Evolutionary conservation across 2,888 invertebrate species (phyloP), one percentile per base, ranked within the genome.

Genomic region (Leptinotarsa haldemani): DNA sequence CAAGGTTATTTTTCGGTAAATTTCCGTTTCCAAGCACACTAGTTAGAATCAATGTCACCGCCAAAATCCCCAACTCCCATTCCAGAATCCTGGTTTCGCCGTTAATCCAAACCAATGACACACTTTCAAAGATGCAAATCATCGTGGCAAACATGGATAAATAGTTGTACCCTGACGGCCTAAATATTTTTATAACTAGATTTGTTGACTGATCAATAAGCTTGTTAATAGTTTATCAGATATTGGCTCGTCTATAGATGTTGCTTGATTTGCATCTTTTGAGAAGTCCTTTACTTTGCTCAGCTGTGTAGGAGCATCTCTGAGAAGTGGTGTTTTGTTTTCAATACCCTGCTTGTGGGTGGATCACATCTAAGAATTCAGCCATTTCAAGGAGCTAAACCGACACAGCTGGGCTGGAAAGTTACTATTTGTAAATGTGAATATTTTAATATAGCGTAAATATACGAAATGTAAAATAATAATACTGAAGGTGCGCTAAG

Each of bases 141-240:
- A 70, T 65, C 77, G 78, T 69, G 73, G 72, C 76, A 74, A 77
- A 75, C 77, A 71, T 79, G 77, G 77, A 79, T 72, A 82, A 81
- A 82, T 83, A 82, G 81, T 82, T 70, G 65, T 70, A 74, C 82
- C 80, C 82, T 83, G 85, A 82, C 86, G 86, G 86, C 86, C 86
- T 86, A 86, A 86, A 86, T 86, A 86, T 86, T 86, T 86, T 86
- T 86, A 83, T 86, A 85, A 82, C 78, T 83, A 84, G 81, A 84
- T 83, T 85, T 85, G 85, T 85, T 86, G 84, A 86, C 84, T 85
- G 85, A 85, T 82, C 80, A 82, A 82, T 80, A 80, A 78, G 79
- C 78, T 81, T 83, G 84, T 85, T 84, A 82, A 84, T 83, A 83
- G 83, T 85, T 84, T 84, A 80, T 80, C 82, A 81, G 77, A 78